phyloP scores from a whole-genome alignment of 1,140 invertebrate genomes.

The Sminthurides bifidus region DNA sequence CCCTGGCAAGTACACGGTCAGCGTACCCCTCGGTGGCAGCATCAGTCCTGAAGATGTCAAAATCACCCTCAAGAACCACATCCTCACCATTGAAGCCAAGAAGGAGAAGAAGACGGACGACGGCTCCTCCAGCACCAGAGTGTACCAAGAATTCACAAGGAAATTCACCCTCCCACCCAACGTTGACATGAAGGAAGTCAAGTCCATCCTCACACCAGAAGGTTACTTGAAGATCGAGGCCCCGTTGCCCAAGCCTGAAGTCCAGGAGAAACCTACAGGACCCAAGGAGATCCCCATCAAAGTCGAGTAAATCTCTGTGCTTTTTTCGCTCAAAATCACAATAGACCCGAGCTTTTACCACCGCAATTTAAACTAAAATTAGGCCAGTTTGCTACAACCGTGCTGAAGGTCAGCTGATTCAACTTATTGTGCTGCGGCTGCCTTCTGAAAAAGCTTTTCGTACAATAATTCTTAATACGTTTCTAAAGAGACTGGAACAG shows the following conservation, averaged over 20 bases:
- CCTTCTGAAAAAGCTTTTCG: no score
- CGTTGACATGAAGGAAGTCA: slow-evolving; percentile 35
- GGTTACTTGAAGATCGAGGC: slow-evolving; percentile 38
- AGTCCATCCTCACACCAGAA: slow-evolving; percentile 34
- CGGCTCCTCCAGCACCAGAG: slow-evolving; percentile 28
- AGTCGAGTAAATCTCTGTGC: no score
- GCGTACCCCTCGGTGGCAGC: slow-evolving; percentile 6
- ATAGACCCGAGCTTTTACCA: no score
- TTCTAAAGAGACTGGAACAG: no score
- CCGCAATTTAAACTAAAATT: no score
- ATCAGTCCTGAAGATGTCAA: slow-evolving; percentile 35
- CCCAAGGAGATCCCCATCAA: slow-evolving; percentile 34
- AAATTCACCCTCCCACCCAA: slow-evolving; percentile 38
- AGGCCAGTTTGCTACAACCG: no score
- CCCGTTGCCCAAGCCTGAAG: slow-evolving; percentile 31
- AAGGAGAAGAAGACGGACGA: slow-evolving; percentile 32
- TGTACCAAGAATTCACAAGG: slow-evolving; percentile 36
- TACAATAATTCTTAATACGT: no score
- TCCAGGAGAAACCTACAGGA: slow-evolving; percentile 13
- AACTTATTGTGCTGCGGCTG: no score
- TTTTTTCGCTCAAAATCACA: no score
- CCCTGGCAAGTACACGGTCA: slow-evolving; percentile 14
- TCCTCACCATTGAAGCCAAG: slow-evolving; percentile 33
- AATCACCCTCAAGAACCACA: slow-evolving; percentile 32
- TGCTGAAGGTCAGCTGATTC: no score